phyloP scores from a whole-genome alignment of 2,888 invertebrate species.

The Lasius platythorax region DNA sequence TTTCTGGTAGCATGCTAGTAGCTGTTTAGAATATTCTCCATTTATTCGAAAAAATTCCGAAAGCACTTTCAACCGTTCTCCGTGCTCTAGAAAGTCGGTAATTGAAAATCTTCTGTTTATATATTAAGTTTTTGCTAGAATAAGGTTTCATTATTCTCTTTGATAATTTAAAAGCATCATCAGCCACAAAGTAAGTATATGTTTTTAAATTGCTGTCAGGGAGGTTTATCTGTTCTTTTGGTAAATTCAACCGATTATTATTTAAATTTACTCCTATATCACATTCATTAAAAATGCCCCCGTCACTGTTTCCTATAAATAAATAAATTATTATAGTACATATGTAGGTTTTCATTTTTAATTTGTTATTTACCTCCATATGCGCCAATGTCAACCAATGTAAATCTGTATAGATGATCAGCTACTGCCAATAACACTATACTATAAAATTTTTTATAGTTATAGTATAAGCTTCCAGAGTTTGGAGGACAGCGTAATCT shows the following conservation, averaged over 20 bases:
- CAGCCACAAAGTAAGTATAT: neutral
- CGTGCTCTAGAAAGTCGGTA: constrained; percentile 38
- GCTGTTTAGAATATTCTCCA: constrained; percentile 19
- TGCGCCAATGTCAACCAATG: constrained; percentile 20
- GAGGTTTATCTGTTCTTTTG: neutral
- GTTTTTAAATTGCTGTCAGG: neutral
- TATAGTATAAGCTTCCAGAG: constrained; percentile 25
- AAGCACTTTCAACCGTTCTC: constrained; percentile 31
- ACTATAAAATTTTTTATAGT: constrained; percentile 37
- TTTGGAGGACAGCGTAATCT: constrained; percentile 24
- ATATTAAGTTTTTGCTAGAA: constrained; percentile 15
- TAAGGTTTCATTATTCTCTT: constrained; percentile 27
- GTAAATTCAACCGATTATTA: constrained; percentile 1
- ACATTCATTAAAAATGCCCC: neutral
- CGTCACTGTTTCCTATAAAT: neutral
- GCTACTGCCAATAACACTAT: constrained; percentile 38
- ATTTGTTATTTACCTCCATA: constrained; percentile 16
- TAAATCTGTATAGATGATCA: constrained; percentile 35
- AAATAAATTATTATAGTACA: constrained; percentile 18
- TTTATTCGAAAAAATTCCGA: constrained; percentile 37
- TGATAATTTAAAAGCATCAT: constrained; percentile 29
- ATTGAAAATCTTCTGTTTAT: constrained; percentile 45
- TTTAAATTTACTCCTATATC: constrained; percentile 3
- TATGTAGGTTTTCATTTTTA: neutral
- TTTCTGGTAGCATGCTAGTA: neutral